Evolutionary conservation across 1,140 invertebrate species (phyloP).

Genomic region (Musca vetustissima): DNA sequence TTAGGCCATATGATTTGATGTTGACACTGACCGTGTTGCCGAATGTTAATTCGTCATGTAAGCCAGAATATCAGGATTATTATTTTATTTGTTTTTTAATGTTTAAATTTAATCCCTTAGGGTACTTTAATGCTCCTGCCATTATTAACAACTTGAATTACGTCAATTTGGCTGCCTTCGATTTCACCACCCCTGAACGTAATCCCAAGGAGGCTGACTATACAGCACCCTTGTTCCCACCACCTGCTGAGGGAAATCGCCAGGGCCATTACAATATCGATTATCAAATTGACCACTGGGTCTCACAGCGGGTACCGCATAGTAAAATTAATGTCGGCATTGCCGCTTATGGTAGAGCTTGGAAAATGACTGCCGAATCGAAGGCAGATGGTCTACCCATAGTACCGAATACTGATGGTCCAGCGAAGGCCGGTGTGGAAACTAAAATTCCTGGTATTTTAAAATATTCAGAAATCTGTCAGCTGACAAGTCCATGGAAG

Average conservation of each 20-base stretch:
- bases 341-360: constrained; percentile 78
- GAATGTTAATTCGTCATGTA: constrained; percentile 73
- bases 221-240: constrained; percentile 68
- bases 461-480: constrained; percentile 80
- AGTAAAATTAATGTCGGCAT: constrained; percentile 82
- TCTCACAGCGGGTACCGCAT: constrained; percentile 62
- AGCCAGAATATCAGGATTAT: constrained; percentile 41
- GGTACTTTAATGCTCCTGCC: constrained; percentile 74
- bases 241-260: constrained; percentile 60
- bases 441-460: constrained; percentile 73
- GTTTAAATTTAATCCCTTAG: constrained; percentile 55
- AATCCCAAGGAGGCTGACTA: constrained; percentile 76
- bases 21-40: constrained; percentile 72
- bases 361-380: constrained; percentile 73
- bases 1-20: constrained; percentile 63
- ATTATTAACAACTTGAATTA: constrained; percentile 74
- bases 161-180: constrained; percentile 76
- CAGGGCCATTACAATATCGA: constrained; percentile 68
- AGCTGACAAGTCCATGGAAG: constrained; percentile 66
- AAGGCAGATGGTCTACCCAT: constrained; percentile 74
- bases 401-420: constrained; percentile 62
- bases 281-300: constrained; percentile 63
- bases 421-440: constrained; percentile 65
- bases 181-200: constrained; percentile 73
- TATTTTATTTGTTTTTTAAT: constrained; percentile 65